Evolutionary conservation across 2,113 vertebrate species (phyloP).

Genomic region (Planiliza haematocheilus): DNA sequence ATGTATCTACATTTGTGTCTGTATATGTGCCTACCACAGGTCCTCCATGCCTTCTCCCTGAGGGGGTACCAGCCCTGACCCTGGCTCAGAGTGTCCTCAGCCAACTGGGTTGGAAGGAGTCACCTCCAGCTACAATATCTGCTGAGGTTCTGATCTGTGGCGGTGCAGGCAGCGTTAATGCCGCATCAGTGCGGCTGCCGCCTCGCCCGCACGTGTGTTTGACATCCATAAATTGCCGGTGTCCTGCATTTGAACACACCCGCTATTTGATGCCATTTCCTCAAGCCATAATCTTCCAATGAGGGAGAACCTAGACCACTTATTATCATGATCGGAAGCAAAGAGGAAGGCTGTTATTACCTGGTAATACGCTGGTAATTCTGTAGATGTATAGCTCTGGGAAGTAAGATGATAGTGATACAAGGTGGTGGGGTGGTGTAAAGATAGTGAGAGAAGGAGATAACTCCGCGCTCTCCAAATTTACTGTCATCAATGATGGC

Average conservation of each 20-base stretch:
- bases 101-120: constrained; percentile 72
- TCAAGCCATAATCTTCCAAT: constrained; percentile 94
- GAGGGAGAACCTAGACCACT: constrained; percentile 89
- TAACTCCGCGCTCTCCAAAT: constrained; percentile 52
- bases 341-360: constrained; percentile 88
- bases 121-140: constrained; percentile 48
- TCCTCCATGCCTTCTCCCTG: constrained; percentile 49
- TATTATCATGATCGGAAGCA: constrained; percentile 92
- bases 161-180: constrained; percentile 25
- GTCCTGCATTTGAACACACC: constrained; percentile 93
- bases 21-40: constrained; percentile 46
- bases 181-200: constrained; percentile 91
- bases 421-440: constrained; percentile 48
- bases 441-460: constrained; percentile 52
- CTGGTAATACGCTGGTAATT: constrained; percentile 91
- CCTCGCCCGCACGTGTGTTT: constrained; percentile 85
- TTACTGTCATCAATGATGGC: constrained; percentile 25
- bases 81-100: constrained; percentile 62
- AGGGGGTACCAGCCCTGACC: constrained; percentile 71
- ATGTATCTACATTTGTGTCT: constrained; percentile 43
- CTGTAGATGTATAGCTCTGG: constrained; percentile 64
- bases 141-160: constrained; percentile 25
- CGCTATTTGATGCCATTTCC: constrained; percentile 92
- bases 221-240: constrained; percentile 95
- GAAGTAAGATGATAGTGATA: constrained; percentile 66